Evolutionary conservation across 2,797 vertebrate species (phyloP).

Genomic region (Sebastes miniatus): DNA sequence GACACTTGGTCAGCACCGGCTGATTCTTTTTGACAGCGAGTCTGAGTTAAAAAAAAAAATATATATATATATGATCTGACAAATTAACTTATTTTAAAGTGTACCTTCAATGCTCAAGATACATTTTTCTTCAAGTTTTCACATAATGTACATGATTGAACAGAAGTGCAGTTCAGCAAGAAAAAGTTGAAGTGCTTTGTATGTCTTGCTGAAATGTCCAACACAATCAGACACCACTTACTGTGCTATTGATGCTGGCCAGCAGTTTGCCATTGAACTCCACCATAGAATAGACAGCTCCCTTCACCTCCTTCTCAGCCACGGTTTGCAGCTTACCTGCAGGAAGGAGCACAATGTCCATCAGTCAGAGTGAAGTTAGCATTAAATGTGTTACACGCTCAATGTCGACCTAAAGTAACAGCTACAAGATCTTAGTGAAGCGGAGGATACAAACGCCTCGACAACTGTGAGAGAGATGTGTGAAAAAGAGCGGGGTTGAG

Average conservation of each 20-base stretch:
- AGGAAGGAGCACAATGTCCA: conserved; percentile 8
- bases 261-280: conserved; percentile 98
- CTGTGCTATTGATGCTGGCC: conserved; percentile 99
- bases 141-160: not conserved
- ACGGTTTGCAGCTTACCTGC: conserved; percentile 97
- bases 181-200: not conserved
- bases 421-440: not conserved
- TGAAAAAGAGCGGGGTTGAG: not conserved
- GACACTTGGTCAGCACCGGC: not conserved
- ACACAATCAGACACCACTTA: conserved; percentile 69
- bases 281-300: conserved; percentile 98
- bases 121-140: not conserved
- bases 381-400: conserved; percentile 5
- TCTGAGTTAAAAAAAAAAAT: not conserved
- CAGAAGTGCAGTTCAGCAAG: not conserved
- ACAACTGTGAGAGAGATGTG: not conserved
- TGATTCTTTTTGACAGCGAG: not conserved
- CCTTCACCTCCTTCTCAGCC: conserved; percentile 98
- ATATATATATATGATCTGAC: too few relatives aligned
- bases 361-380: conserved; percentile 9
- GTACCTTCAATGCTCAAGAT: not conserved
- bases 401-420: conserved; percentile 16
- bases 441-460: not conserved
- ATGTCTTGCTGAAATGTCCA: not conserved
- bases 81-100: not conserved